phyloP scores from a whole-genome alignment of 1,140 invertebrate species.

The Scaptodrosophila lebanonensis region DNA sequence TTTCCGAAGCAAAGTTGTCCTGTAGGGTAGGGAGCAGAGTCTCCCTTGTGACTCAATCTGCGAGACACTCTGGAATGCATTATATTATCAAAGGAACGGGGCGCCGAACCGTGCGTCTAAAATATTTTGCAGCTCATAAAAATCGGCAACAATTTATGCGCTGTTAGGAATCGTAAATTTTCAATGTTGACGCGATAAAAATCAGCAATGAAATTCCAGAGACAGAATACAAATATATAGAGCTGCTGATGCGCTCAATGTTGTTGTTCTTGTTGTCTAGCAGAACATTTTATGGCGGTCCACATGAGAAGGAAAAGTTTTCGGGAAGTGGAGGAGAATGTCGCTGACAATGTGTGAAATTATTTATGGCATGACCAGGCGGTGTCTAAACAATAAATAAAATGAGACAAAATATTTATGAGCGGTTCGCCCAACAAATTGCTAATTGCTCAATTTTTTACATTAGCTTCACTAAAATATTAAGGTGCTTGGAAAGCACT shows the following conservation, averaged over 20 bases:
- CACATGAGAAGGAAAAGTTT: constrained; percentile 11
- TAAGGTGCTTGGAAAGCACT: too few species aligned
- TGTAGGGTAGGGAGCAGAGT: background rate
- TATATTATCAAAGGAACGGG: too few species aligned
- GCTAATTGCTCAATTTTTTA: constrained; percentile 26
- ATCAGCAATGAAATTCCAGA: constrained; percentile 36
- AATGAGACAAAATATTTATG: too few species aligned
- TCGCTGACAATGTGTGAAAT: too few species aligned
- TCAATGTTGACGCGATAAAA: constrained; percentile 53
- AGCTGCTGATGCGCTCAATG: background rate
- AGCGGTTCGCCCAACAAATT: too few species aligned
- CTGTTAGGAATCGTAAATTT: constrained; percentile 53
- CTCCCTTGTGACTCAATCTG: constrained; percentile 38
- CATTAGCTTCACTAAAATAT: too few species aligned
- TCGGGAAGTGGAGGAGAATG: background rate
- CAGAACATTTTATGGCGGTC: constrained; percentile 35
- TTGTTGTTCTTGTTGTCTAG: constrained; percentile 3
- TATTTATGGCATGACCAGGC: background rate
- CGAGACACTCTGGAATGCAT: too few species aligned
- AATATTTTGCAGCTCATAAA: constrained; percentile 63
- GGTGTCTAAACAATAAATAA: constrained; percentile 9
- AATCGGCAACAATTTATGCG: constrained; percentile 55
- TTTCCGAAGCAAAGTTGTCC: constrained; percentile 2
- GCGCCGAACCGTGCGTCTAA: too few species aligned
- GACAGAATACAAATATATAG: constrained; percentile 37